phyloP scores from a whole-genome alignment of 1,140 invertebrate species.

The Solen grandis region DNA sequence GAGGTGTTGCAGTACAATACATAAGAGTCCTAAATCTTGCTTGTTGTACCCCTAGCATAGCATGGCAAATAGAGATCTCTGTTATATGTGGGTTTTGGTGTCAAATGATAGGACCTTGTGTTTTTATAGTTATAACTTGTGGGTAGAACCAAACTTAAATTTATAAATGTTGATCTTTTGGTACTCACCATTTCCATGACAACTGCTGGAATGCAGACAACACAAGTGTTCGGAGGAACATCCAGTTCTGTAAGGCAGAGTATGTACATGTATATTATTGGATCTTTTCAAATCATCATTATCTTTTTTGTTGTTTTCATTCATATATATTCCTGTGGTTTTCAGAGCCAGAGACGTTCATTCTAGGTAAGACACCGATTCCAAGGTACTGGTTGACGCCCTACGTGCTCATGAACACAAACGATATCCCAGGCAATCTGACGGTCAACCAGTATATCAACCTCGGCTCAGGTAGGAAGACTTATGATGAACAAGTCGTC shows the following conservation, averaged over 20 bases:
- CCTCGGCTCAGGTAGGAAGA: neutral
- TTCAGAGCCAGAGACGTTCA: conserved; percentile 13
- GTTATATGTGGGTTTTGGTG: too few species aligned
- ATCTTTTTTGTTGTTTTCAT: neutral
- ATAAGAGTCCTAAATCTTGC: too few species aligned
- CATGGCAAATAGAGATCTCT: too few species aligned
- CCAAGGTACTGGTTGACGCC: conserved; percentile 3
- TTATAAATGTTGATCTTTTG: neutral
- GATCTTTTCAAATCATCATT: neutral
- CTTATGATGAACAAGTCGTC: neutral
- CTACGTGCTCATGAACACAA: conserved; percentile 28
- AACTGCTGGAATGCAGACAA: neutral
- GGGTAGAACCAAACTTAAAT: too few species aligned
- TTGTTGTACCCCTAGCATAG: too few species aligned
- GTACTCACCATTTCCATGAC: neutral
- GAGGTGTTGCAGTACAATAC: too few species aligned
- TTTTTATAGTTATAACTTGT: too few species aligned
- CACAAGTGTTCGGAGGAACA: neutral
- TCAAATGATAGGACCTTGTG: too few species aligned
- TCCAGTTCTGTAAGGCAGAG: neutral
- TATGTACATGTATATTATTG: neutral
- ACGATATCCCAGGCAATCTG: conserved; percentile 20
- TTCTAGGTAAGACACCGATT: conserved; percentile 19
- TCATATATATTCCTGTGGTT: neutral
- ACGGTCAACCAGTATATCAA: neutral